Base-by-base conservation (phyloP, 2,888 invertebrate genomes). In the Fragum fragum region DNA sequence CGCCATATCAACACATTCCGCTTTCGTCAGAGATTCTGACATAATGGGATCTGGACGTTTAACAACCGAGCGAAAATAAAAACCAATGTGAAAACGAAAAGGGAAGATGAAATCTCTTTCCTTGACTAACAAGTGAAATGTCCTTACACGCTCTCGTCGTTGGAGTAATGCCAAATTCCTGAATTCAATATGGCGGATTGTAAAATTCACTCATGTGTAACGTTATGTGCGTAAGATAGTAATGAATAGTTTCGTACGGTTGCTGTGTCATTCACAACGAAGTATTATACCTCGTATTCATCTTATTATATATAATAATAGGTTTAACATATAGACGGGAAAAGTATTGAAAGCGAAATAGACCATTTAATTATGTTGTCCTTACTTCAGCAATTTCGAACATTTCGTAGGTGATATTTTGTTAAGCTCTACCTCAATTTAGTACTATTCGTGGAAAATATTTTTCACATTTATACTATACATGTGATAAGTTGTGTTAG, bases 1-100 rank as follows among this genome's bases (percentile, higher is more conserved):
- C 95, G 99, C 99, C 96, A 98, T 97, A 2, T n/a, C 21, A 1
- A 61, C 68, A 26, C 42, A 47, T 23, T 63, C 68, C 32, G 68
- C 59, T 21, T 69, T 76, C 7, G 47, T 47, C 7, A 47, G 47
- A 47, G 63, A 14, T 52, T 81, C 77, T 36, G 47, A 68, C 73
- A 73, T 85, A 42, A 73, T 18, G 47, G 18, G 3, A 47, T 47
- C 47, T 47, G 14, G 16, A 18, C 36, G 36, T 9, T 57, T 57
- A 32, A 28, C 32, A 9, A 32, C 21, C 32, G 18, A 53, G 6
- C 18, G 53, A 47, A 47, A 14, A 47, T 47, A 47, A 3, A 5
- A 47, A 47, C 14, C 47, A 16, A n/a, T 47, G 7, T 5, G 14
- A 47, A 47, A 3, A n/a, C 3, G 47, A 9, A 14, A 9, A 36